Base-by-base conservation (phyloP, 2,888 invertebrate genomes). In the Callosobruchus maculatus region DNA sequence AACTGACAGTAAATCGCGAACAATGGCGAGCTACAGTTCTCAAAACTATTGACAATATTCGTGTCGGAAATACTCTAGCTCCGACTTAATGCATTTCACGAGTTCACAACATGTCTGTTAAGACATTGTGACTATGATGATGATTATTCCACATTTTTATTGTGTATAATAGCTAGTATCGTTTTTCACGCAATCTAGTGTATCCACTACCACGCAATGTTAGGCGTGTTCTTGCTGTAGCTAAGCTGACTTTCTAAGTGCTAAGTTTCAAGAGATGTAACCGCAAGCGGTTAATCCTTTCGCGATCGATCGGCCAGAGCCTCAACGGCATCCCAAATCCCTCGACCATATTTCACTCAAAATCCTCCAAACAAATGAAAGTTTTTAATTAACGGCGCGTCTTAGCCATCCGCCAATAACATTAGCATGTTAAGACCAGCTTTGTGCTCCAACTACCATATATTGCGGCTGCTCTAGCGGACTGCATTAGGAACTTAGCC, bases 401-500 rank as follows among this genome's bases (percentile, higher is more conserved):
- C 49, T 49, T 18, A 49, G 71, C 72, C 69, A 67, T 66, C 73
- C 74, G 74, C 76, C 77, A 74, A 76, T 78, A 78, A 78, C 76
- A 78, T 78, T 78, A 78, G 76, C 78, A 78, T 78, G 76, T 78
- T 78, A 78, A 78, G 78, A 75, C 78, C 76, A 74, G 76, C 76
- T 78, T 78, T 78, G 75, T 78, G 76, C 72, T 74, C 49, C 49
- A 49, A 49, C 49, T 49, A 49, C 49, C 49, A 49, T 49, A 49
- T 49, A 49, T 49, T 49, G 49, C 49, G 49, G 49, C 13, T 13
- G 49, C 49, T 49, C 49, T 18, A 13, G 13, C 49, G 49, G 49
- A 49, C 49, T 49, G 49, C 49, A 49, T 49, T 13, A 70, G 72
- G 70, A 74, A 74, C 72, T 74, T 74, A 67, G 70, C 72, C 26